phyloP scores from a whole-genome alignment of 2,113 vertebrate species.

The Lepidothrix coronata region DNA sequence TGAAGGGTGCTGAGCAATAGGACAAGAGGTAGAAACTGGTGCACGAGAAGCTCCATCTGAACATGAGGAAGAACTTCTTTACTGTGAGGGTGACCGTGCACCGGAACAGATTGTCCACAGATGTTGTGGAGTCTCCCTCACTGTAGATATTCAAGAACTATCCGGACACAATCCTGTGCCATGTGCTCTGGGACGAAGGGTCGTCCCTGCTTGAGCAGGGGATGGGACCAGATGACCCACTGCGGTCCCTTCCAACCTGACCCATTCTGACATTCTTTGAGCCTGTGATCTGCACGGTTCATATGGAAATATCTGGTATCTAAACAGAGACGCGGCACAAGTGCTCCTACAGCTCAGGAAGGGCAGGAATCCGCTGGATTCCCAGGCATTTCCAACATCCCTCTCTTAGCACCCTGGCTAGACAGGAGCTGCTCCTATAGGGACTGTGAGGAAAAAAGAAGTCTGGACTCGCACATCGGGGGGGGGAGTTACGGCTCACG shows the following conservation, averaged over 20 bases:
- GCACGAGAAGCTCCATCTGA: neutral
- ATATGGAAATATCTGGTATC: accelerated
- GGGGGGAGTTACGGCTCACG: accelerated
- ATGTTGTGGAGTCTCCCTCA: accelerated
- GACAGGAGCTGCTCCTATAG: accelerated
- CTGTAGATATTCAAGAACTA: too few relatives aligned
- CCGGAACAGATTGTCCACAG: too few relatives aligned
- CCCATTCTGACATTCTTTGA: neutral
- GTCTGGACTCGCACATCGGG: accelerated
- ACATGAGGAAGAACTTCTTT: neutral
- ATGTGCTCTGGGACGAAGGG: neutral
- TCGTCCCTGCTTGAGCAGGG: neutral
- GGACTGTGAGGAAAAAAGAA: accelerated
- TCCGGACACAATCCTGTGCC: neutral
- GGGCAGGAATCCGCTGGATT: accelerated
- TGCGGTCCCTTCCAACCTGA: neutral
- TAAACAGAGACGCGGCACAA: accelerated
- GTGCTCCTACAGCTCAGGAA: accelerated
- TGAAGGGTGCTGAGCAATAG: neutral
- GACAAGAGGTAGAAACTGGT: neutral
- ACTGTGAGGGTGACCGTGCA: too few relatives aligned
- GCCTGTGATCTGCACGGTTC: too few relatives aligned
- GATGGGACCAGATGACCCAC: neutral
- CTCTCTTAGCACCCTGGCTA: too few relatives aligned
- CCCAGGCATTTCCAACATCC: accelerated